Evolutionary conservation across 1,140 invertebrate genomes (phyloP), one percentile per base, ranked within the genome.

Genomic region (Mercenaria mercenaria): DNA sequence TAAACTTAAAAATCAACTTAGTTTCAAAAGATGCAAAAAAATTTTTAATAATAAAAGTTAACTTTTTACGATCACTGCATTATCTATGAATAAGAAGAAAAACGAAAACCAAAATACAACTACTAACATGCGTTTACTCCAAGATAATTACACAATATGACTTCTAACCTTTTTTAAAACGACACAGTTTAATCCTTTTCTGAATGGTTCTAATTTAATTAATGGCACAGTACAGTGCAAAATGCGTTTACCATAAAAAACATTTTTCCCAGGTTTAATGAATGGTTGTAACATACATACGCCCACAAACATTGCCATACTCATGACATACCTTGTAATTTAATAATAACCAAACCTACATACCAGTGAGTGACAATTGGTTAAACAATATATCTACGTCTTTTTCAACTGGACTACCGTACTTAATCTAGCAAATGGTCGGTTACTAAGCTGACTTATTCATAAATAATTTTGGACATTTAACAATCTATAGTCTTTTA

Each of bases 221-320:
- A 64, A 64, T 29, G 59, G 59, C n/a, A 26, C 10, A 64, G 59
- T 29, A 64, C 59, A 64, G 26, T 29, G 26, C 26, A 64, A 29
- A 64, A 26, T 64, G 15, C 59, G n/a, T 47, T 47, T 47, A 29
- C 59, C 26, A 29, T 29, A 29, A 2, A 29, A 29, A 15, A 64
- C 59, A 64, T 26, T 64, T 64, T 64, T n/a, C 59, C 59, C 20
- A n/a, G 59, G 23, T 64, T 64, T 64, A 64, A 64, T 64, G 59
- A 64, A 64, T 64, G 59, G n/a, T 8, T 8, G 59, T 29, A 64
- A 29, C 26, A 10, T 64, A 64, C 26, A 29, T 64, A 64, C 59
- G n/a, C 59, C 59, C 59, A 64, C 59, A 64, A 64, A 29, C 59
- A 29, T n/a, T n/a, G 20, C n/a, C 26, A n/a, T 1, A 64, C 59